These are phyloP conservation scores for Pipra filicauda DNA, from an alignment of 2,113 vertebrate genomes.

Conservation along the genomic window DNA sequence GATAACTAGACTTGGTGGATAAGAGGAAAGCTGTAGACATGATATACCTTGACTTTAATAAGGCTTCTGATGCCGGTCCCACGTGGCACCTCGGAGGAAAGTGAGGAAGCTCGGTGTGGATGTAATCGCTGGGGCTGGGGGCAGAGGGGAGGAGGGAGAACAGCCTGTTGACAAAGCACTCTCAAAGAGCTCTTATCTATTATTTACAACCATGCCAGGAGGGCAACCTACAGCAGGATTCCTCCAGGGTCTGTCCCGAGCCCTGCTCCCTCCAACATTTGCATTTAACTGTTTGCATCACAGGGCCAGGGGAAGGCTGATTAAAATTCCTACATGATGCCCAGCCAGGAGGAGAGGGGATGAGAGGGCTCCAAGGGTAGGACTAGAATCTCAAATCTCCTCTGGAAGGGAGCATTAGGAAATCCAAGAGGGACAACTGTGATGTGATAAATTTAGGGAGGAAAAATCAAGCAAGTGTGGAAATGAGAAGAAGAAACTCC, in stretches of 20 bases:
- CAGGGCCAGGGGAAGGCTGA: rapidly evolving
- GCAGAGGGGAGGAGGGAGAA: slow-evolving; percentile 58
- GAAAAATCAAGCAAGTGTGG: rapidly evolving
- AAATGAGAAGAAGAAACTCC: background rate
- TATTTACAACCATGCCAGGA: slow-evolving; percentile 41
- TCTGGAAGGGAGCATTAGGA: background rate
- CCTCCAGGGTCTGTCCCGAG: background rate
- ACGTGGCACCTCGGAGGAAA: background rate
- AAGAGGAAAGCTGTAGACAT: slow-evolving; percentile 53
- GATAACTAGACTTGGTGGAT: slow-evolving; percentile 55
- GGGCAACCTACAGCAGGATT: background rate
- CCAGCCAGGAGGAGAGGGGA: background rate
- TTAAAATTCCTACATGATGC: background rate
- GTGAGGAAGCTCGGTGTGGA: background rate
- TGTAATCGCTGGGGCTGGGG: slow-evolving; percentile 15
- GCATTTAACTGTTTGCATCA: slow-evolving; percentile 1
- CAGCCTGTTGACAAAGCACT: slow-evolving; percentile 55
- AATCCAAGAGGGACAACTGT: rapidly evolving
- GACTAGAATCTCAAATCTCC: background rate
- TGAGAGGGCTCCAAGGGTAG: background rate
- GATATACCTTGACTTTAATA: slow-evolving; percentile 59
- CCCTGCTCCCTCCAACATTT: background rate
- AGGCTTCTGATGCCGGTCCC: slow-evolving; percentile 25
- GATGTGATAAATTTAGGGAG: background rate
- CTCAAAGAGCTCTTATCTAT: slow-evolving; percentile 51